Percentiles rank a stretch among this genome's conserved stretches.
Evolutionary conservation across 2,797 vertebrate species (phyloP).

Genomic region (Sciaenops ocellatus): DNA sequence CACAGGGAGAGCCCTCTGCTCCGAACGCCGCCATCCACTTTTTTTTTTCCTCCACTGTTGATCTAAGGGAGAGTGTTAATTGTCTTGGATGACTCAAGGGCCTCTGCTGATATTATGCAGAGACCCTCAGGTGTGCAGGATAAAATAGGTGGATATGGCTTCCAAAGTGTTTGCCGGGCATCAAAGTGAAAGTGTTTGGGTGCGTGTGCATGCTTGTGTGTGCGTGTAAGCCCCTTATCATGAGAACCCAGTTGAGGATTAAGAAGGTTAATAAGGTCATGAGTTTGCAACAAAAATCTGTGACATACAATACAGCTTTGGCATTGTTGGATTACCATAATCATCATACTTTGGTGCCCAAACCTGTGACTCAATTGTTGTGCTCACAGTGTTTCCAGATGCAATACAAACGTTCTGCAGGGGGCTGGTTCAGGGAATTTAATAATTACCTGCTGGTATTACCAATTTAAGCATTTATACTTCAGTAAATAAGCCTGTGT

Average conservation of each 20-base stretch:
- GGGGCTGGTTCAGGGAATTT: slow-evolving; percentile 49
- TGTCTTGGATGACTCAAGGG: slow-evolving; percentile 76
- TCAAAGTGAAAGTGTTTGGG: slow-evolving; percentile 67
- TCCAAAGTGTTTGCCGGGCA: slow-evolving; percentile 67
- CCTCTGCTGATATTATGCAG: slow-evolving; percentile 68
- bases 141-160: slow-evolving; percentile 71
- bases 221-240: slow-evolving; percentile 80
- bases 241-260: slow-evolving; percentile 77
- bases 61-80: slow-evolving; percentile 77
- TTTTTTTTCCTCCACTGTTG: slow-evolving; percentile 56
- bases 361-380: slow-evolving; percentile 76
- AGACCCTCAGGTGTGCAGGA: slow-evolving; percentile 69
- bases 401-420: slow-evolving; percentile 65
- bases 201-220: slow-evolving; percentile 38
- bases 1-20: slow-evolving; percentile 70
- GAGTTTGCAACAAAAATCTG: slow-evolving; percentile 76
- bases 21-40: slow-evolving; percentile 62
- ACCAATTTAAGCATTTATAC: slow-evolving; percentile 73
- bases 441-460: slow-evolving; percentile 78
- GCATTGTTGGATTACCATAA: slow-evolving; percentile 81
- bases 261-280: slow-evolving; percentile 85
- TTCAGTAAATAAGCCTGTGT: slow-evolving; percentile 68
- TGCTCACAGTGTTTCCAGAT: slow-evolving; percentile 60
- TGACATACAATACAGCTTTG: slow-evolving; percentile 70
- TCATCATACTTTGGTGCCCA: slow-evolving; percentile 71